phyloP scores from a whole-genome alignment of 2,888 invertebrate species.

The Selenia dentaria region DNA sequence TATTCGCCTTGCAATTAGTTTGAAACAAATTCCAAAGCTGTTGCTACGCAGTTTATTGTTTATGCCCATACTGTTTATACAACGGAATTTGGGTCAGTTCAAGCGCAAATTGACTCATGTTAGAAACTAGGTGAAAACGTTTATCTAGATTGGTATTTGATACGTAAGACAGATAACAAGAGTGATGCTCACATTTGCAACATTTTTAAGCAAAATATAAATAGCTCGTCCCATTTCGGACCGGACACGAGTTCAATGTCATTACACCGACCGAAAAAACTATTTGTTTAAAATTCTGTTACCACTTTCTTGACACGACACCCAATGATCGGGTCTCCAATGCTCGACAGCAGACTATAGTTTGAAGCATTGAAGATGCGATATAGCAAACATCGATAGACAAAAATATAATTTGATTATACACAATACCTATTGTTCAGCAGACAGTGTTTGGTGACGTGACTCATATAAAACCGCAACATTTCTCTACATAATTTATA shows the following conservation, averaged over 20 bases:
- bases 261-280: constrained; percentile 5
- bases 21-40: too few species aligned
- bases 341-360: constrained; percentile 12
- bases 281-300: neutral
- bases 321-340: constrained; percentile 27
- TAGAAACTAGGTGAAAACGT: constrained; percentile 18
- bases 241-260: constrained; percentile 22
- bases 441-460: constrained; percentile 30
- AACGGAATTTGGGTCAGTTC: constrained; percentile 10
- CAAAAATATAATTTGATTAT: constrained; percentile 22
- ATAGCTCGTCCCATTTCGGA: constrained; percentile 26
- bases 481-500: too few species aligned
- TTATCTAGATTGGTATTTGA: constrained; percentile 31
- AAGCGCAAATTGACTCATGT: constrained; percentile 13
- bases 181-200: constrained; percentile 23
- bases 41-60: neutral
- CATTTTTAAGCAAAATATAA: constrained; percentile 28
- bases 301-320: constrained; percentile 34
- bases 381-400: constrained; percentile 35
- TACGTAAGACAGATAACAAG: constrained; percentile 29
- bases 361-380: constrained; percentile 28
- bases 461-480: too few species aligned
- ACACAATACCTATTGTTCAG: constrained; percentile 14
- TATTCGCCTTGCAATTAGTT: too few species aligned
- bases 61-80: neutral